Evolutionary conservation across 1,140 invertebrate species (phyloP), one percentile per base, ranked within the genome.

Genomic region (Lysiphlebus fabarum): DNA sequence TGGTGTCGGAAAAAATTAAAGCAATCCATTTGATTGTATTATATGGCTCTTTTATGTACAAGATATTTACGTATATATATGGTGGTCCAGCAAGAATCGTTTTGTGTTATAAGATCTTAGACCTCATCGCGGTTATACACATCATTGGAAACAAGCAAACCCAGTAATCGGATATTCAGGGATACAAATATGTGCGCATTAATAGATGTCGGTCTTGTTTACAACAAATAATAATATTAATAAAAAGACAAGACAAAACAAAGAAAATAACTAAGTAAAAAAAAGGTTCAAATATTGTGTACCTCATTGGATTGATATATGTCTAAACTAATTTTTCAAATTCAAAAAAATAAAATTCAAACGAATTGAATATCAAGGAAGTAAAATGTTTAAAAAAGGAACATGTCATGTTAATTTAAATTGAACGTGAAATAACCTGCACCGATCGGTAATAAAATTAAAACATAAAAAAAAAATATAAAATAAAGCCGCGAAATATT

Each of bases 1-100:
- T 68, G 65, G 67, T 68, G 69, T 69, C 69, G 73, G 72, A 70
- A 77, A n/a, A 75, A 77, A 76, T 78, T 74, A 78, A 76, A 76
- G 74, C 75, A 71, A 77, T 78, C 67, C 68, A 69, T 75, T 67
- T 69, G 63, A n/a, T n/a, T n/a, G n/a, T 7, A 10, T 12, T 11
- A 5, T 7, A 37, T 62, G 59, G 61, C 58, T 65, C 17, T 26
- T 26, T 26, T 26, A 26, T 26, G 17, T 26, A 17, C 3, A 17
- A 17, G 1, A 17, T 17, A 17, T 17, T 1, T 17, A 26, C 17
- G 17, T 26, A 26, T 26, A 72, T 61, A 66, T 67, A 67, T 65
- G 71, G 72, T 72, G 73, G 73, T 73, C 72, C 70, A 56, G 62
- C 60, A 63, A 68, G 54, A 65, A 65, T 33, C 38, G 43, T 45